These are phyloP conservation scores for Fistularia tabacaria DNA, from an alignment of 2,797 vertebrate genomes.

Conservation along the genomic window DNA sequence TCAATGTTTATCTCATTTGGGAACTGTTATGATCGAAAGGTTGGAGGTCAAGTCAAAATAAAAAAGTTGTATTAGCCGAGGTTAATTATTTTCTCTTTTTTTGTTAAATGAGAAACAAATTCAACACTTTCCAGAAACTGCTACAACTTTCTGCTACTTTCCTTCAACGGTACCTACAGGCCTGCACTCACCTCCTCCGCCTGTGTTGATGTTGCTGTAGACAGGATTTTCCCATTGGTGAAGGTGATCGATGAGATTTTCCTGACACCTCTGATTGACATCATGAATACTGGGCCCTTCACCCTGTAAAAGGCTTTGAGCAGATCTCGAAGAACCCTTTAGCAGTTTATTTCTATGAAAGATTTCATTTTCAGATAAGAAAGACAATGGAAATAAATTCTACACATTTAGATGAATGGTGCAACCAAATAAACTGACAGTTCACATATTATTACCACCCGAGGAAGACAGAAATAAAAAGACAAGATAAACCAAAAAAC, in stretches of 20 bases:
- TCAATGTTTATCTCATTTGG: no score
- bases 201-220: constrained; percentile 73
- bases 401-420: background rate
- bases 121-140: no score
- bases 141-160: no score
- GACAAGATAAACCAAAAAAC: no score
- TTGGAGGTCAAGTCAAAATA: no score
- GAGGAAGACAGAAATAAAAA: background rate
- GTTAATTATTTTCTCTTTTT: no score
- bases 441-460: background rate
- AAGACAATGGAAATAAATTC: background rate
- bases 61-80: no score
- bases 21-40: no score
- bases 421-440: background rate
- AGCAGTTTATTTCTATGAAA: background rate
- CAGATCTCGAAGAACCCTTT: constrained; percentile 8
- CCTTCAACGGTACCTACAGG: no score
- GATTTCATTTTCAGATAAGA: constrained; percentile 3
- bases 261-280: constrained; percentile 34
- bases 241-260: constrained; percentile 49
- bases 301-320: constrained; percentile 41
- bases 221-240: constrained; percentile 73
- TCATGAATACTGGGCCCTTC: constrained; percentile 21
- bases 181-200: constrained; percentile 52
- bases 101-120: no score